Conservation (phyloP, 2,888 invertebrate species). For the Tetranychus truncatus region DNA sequence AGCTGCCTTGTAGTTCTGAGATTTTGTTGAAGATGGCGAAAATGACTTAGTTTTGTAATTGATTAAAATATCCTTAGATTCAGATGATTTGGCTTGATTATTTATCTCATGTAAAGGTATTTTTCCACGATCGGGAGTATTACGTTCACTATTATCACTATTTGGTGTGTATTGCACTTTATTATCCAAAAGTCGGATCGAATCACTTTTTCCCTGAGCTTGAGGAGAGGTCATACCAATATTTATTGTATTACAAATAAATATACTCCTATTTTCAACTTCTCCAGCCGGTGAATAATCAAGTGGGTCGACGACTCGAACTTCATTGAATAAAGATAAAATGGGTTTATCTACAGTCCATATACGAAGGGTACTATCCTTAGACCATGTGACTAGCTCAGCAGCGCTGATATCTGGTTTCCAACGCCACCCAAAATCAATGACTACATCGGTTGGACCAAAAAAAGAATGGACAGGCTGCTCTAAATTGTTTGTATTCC, state of each 20-base stretch:
- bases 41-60: conserved; percentile 9
- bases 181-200: not conserved
- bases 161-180: not conserved
- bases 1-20: conserved; percentile 36
- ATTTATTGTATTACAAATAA: conserved; percentile 10
- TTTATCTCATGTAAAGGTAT: not conserved
- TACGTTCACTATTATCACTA: conserved; percentile 7
- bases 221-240: not conserved
- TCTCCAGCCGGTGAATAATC: not conserved
- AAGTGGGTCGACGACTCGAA: not conserved
- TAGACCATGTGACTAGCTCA: conserved; percentile 82
- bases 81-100: not conserved
- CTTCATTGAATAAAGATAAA: conserved; percentile 28
- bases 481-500: conserved; percentile 42
- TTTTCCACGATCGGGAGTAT: not conserved
- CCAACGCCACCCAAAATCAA: conserved; percentile 77
- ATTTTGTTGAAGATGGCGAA: conserved; percentile 29
- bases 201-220: conserved; percentile 1
- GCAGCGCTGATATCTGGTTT: conserved; percentile 38
- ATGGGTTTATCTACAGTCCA: conserved; percentile 73
- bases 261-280: not conserved
- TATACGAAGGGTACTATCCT: conserved; percentile 73
- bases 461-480: conserved; percentile 69
- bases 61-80: not conserved
- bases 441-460: conserved; percentile 81